Evolutionary conservation across 2,888 invertebrate species (phyloP).

Genomic region (Trissolcus brochymenae): DNA sequence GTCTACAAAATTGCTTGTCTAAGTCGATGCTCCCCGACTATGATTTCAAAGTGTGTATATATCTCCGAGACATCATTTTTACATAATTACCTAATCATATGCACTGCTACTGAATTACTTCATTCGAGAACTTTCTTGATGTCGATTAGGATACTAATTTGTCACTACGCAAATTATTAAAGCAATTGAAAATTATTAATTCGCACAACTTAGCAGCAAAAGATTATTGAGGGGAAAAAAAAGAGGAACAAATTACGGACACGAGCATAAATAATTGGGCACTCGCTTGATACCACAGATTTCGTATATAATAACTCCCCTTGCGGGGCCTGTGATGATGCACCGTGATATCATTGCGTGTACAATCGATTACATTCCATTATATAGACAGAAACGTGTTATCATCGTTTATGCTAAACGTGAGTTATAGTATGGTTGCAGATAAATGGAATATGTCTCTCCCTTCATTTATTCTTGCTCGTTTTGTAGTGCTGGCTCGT

Average conservation of each 20-base stretch:
- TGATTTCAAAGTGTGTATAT: too few species aligned
- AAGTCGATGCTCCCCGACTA: too few species aligned
- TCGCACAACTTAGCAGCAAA: too few species aligned
- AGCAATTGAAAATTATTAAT: too few species aligned
- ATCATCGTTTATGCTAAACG: slow-evolving; percentile 48
- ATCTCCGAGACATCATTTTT: background rate
- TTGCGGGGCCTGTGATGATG: slow-evolving; percentile 3
- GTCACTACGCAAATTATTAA: too few species aligned
- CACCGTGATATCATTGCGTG: slow-evolving; percentile 8
- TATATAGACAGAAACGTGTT: slow-evolving; percentile 43
- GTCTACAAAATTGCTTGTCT: too few species aligned
- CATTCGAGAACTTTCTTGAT: too few species aligned
- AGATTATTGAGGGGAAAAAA: background rate
- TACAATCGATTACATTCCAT: slow-evolving; percentile 41
- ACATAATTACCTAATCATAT: slow-evolving; percentile 30
- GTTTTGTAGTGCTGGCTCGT: background rate
- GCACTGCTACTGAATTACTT: too few species aligned
- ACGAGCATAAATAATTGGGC: slow-evolving; percentile 5
- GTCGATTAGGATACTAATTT: too few species aligned
- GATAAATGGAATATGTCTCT: slow-evolving; percentile 11
- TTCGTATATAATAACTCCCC: too few species aligned
- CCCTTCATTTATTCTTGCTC: background rate
- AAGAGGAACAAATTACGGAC: background rate
- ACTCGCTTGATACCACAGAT: too few species aligned
- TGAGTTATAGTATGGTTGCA: slow-evolving; percentile 48